Conservation (phyloP, 2,797 vertebrate species). For the Manis javanica region DNA sequence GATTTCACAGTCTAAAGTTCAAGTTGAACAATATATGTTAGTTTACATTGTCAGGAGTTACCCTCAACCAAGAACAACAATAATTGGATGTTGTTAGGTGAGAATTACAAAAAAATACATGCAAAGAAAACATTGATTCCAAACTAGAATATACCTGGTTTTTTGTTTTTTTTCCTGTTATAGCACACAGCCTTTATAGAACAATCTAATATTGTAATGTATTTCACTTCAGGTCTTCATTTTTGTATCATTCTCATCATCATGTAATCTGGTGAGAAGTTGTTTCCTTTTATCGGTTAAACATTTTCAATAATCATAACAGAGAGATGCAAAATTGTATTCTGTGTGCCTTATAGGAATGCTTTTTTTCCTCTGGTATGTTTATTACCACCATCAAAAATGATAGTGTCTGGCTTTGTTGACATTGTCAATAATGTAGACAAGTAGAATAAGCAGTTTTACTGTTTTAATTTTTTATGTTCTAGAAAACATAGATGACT, state of each 20-base stretch:
- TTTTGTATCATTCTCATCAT: background rate
- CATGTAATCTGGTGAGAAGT: background rate
- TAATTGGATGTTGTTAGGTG: slow-evolving; percentile 78
- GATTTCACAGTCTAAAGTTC: slow-evolving; percentile 62
- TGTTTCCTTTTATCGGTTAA: background rate
- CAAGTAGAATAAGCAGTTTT: background rate
- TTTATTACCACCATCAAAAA: slow-evolving; percentile 24
- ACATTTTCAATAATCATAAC: slow-evolving; percentile 26
- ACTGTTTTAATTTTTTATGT: slow-evolving; percentile 23
- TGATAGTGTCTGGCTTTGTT: background rate
- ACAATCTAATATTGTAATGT: background rate
- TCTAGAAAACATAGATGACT: slow-evolving; percentile 15
- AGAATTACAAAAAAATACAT: slow-evolving; percentile 75
- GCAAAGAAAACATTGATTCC: slow-evolving; percentile 79
- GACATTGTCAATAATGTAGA: background rate
- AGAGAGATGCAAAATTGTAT: slow-evolving; percentile 13
- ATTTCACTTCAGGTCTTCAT: background rate
- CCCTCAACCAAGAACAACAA: slow-evolving; percentile 55
- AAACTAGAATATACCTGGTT: slow-evolving; percentile 53
- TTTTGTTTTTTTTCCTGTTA: slow-evolving; percentile 49
- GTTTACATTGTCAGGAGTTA: slow-evolving; percentile 56
- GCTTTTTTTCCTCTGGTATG: background rate
- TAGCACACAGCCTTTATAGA: background rate
- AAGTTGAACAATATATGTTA: slow-evolving; percentile 75
- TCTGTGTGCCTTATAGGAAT: background rate